Percentiles rank a stretch among this genome's conserved stretches.
phyloP scores from a whole-genome alignment of 2,888 invertebrate genomes.

The Polyommatus iphigenia region DNA sequence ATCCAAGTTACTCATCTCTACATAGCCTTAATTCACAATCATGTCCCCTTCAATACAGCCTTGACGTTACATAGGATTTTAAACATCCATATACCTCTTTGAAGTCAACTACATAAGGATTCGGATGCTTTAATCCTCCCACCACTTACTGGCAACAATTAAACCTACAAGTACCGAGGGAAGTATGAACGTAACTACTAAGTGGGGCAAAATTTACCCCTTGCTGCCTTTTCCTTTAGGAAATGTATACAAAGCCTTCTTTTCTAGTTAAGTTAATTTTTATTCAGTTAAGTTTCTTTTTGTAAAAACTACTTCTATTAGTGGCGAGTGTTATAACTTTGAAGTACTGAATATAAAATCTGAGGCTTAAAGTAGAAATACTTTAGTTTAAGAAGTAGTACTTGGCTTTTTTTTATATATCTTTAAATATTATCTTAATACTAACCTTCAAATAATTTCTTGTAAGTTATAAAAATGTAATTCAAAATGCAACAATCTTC shows the following conservation, averaged over 20 bases:
- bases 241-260: neutral
- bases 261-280: constrained; percentile 16
- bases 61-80: constrained; percentile 16
- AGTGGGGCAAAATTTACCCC: constrained; percentile 64
- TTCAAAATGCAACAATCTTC: too few relatives aligned
- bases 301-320: neutral
- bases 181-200: constrained; percentile 58
- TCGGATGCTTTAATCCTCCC: constrained; percentile 70
- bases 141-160: constrained; percentile 75
- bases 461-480: too few relatives aligned
- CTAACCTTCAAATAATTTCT: neutral
- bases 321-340: neutral
- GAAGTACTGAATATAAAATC: neutral
- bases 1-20: neutral
- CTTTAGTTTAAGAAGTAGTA: neutral
- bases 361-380: neutral
- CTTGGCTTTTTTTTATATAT: neutral
- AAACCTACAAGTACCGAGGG: constrained; percentile 67
- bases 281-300: constrained; percentile 3
- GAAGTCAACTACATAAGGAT: constrained; percentile 62
- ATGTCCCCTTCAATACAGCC: neutral
- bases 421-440: neutral
- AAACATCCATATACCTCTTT: constrained; percentile 10
- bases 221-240: constrained; percentile 5
- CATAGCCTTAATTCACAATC: neutral